Base-by-base conservation (phyloP, 1,140 invertebrate genomes). In the Drosophila lacteicornis region DNA sequence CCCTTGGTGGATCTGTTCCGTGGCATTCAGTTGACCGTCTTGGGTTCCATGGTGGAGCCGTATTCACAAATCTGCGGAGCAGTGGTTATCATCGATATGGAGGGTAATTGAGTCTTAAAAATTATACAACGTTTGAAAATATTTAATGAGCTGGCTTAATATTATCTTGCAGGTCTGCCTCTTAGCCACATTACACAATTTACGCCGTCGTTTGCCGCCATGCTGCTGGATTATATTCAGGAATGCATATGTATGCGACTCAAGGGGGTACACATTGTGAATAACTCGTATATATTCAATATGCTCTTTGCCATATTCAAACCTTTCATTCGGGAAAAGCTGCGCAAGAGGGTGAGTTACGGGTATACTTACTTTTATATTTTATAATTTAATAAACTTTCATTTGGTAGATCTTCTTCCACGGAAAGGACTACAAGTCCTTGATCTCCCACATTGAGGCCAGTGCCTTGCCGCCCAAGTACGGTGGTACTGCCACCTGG, bases 221-320 rank as follows among this genome's bases (percentile, higher is more conserved):
- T 94, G 86, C 92, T 94, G 43, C 83, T 95, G 38, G 95, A 94
- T 51, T 96, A 95, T 94, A 94, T 96, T 66, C 96, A 95, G 92
- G 96, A 95, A 71, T 92, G 83, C 74, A 92, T 92, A 47, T 85
- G 75, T 43, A 79, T 94, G 38, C 94, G 96, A 15, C 84, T 97
- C 3, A 96, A 96, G 87, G 94, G 94, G 2, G 94, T 96, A 46
- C 96, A 97, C 83, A 94, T 97, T 59, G 93, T 97, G 13, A 97
- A 97, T 93, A 96, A 97, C 90, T 96, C 96, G 1, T 95, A 94
- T 78, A 93, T 97, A 27, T 96, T 97, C 81, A 96, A 96, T 83
- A 95, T 96, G 85, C 93, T 96, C 3, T 97, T 95, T 80, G 94
- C 95, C 43, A 94, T 97, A 42, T 96, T 97, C 84, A 97, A 97